Conservation (phyloP, 2,113 vertebrate species). For the Alligator mississippiensis region DNA sequence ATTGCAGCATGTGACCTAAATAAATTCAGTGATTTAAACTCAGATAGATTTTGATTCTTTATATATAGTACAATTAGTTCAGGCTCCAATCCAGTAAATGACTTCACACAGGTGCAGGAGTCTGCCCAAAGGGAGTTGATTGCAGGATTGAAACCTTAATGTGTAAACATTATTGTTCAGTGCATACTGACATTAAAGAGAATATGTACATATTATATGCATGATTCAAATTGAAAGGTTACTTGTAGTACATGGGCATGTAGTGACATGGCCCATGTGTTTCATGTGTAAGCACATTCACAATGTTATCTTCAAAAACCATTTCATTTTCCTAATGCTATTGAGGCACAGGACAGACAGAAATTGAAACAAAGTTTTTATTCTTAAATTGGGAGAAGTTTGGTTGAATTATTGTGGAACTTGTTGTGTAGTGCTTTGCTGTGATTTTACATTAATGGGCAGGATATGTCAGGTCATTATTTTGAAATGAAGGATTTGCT, state of each 20-base stretch:
- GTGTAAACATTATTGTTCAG: slow-evolving; percentile 66
- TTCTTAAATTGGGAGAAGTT: background rate
- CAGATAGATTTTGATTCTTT: slow-evolving; percentile 1
- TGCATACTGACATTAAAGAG: background rate
- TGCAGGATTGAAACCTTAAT: slow-evolving; percentile 43
- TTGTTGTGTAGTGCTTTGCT: background rate
- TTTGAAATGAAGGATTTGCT: rapidly evolving
- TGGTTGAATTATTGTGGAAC: background rate
- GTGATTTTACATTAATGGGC: background rate
- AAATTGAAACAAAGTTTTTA: background rate
- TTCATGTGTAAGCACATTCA: slow-evolving; percentile 70
- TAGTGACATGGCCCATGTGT: slow-evolving; percentile 45
- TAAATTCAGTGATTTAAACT: background rate
- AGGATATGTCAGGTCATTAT: background rate
- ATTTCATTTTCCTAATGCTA: slow-evolving; percentile 35
- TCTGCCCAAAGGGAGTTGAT: slow-evolving; percentile 41
- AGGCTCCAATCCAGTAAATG: background rate
- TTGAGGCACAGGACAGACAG: background rate
- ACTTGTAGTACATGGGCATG: slow-evolving; percentile 63
- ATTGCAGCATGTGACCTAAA: background rate
- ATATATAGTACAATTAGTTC: slow-evolving; percentile 29
- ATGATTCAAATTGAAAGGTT: slow-evolving; percentile 60
- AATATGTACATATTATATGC: slow-evolving; percentile 43
- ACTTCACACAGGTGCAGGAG: slow-evolving; percentile 44
- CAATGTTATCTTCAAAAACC: background rate